phyloP scores from a whole-genome alignment of 1,140 invertebrate genomes.

The Aphelinus certus region DNA sequence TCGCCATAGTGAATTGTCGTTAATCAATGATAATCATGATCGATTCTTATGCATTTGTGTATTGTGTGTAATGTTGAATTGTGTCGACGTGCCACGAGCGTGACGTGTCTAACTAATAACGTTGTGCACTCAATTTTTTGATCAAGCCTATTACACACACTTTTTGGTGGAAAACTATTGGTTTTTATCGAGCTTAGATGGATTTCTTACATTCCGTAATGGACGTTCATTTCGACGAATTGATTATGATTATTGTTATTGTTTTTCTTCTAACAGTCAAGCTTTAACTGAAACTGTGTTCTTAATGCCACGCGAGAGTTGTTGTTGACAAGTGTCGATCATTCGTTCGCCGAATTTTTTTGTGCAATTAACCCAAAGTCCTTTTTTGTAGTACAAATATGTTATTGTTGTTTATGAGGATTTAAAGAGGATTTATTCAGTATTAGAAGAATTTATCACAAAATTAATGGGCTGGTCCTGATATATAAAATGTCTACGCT shows the following conservation, averaged over 20 bases:
- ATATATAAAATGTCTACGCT: constrained; percentile 23
- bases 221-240: too few species aligned
- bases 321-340: constrained; percentile 30
- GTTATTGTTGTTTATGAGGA: constrained; percentile 35
- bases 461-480: constrained; percentile 39
- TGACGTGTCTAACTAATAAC: not conserved
- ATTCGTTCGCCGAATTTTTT: constrained; percentile 17
- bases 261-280: not conserved
- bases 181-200: too few species aligned
- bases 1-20: too few species aligned
- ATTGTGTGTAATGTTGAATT: too few species aligned
- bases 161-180: too few species aligned
- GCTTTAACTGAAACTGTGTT: constrained; percentile 27
- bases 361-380: constrained; percentile 23
- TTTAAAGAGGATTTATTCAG: constrained; percentile 28
- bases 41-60: constrained; percentile 4
- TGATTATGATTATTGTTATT: constrained; percentile 21
- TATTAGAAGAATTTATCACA: constrained; percentile 29
- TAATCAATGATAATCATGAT: constrained; percentile 11
- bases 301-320: constrained; percentile 15
- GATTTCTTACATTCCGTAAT: too few species aligned
- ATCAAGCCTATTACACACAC: too few species aligned
- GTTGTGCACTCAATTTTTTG: too few species aligned
- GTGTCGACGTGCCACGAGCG: not conserved
- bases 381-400: constrained; percentile 36